Conservation (phyloP, 1,140 invertebrate genomes). For the Latrodectus geometricus region DNA sequence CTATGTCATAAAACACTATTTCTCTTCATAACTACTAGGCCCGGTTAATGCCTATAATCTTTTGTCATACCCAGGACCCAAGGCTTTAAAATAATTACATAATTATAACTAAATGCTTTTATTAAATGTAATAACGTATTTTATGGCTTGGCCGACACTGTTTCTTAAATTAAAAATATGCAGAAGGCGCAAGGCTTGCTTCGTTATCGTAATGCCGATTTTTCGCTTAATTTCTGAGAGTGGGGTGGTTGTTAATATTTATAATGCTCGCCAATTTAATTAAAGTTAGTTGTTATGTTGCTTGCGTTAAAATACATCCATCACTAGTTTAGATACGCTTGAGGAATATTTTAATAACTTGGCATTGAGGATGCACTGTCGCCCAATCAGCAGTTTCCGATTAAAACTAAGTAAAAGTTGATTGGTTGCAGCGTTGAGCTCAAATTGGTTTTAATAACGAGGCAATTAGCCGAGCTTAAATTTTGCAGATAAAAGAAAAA, state of each 20-base stretch:
- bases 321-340: constrained; percentile 23
- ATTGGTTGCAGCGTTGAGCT: constrained; percentile 12
- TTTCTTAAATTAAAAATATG: constrained; percentile 49
- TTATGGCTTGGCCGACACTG: constrained; percentile 37
- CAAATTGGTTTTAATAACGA: constrained; percentile 14
- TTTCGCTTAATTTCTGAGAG: constrained; percentile 20
- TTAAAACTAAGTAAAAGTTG: background rate
- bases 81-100: constrained; percentile 54
- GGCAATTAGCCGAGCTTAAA: constrained; percentile 12
- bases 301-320: constrained; percentile 32
- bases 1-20: constrained; percentile 46
- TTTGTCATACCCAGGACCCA: constrained; percentile 41
- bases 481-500: background rate
- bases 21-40: background rate
- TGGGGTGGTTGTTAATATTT: constrained; percentile 48
- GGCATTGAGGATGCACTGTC: background rate
- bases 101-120: constrained; percentile 59
- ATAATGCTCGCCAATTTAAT: constrained; percentile 39
- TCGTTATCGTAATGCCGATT: background rate
- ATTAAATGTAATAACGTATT: constrained; percentile 52
- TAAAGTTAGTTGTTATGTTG: constrained; percentile 44
- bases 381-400: background rate
- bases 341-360: constrained; percentile 11
- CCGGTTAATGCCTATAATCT: constrained; percentile 4
- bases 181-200: background rate